phyloP scores from a whole-genome alignment of 2,113 vertebrate species.

The Pseudopodoces humilis region DNA sequence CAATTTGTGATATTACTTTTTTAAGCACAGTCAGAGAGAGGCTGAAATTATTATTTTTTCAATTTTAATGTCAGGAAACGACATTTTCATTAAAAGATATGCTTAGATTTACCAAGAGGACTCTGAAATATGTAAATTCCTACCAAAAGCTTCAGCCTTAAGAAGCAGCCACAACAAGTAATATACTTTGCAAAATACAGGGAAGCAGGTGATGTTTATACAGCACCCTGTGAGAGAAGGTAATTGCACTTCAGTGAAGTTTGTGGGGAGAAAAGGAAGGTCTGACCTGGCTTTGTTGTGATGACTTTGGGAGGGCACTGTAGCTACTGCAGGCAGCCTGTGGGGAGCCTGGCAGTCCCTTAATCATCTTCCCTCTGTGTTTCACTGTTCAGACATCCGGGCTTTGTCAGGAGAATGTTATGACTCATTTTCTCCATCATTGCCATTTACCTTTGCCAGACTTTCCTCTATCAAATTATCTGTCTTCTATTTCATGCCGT shows the following conservation, averaged over 20 bases:
- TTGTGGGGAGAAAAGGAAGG: not conserved
- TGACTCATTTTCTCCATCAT: conserved; percentile 25
- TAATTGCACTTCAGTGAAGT: not conserved
- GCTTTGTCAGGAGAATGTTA: conserved; percentile 23
- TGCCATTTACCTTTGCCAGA: conserved; percentile 35
- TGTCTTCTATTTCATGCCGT: not conserved
- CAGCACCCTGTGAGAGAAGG: not conserved
- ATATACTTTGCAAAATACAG: not conserved
- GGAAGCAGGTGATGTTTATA: not conserved
- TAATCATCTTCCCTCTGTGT: not conserved
- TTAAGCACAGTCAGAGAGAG: not conserved
- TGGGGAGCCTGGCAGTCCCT: not conserved
- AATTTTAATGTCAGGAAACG: not conserved
- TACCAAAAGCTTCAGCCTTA: not conserved
- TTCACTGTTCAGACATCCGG: not conserved
- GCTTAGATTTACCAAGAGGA: not conserved
- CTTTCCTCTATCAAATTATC: conserved; percentile 34
- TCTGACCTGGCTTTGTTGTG: not conserved
- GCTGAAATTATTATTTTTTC: not conserved
- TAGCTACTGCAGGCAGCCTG: not conserved
- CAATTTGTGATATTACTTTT: not conserved
- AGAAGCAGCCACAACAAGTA: not conserved
- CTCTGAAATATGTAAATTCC: not conserved
- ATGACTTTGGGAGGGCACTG: not conserved
- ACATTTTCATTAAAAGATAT: not conserved